A percentile compares a stretch with the other conserved stretches of the same genome.
These are phyloP conservation scores for Oreohelix idahoensis DNA, from an alignment of 1,140 invertebrate species.

Conservation along the genomic window DNA sequence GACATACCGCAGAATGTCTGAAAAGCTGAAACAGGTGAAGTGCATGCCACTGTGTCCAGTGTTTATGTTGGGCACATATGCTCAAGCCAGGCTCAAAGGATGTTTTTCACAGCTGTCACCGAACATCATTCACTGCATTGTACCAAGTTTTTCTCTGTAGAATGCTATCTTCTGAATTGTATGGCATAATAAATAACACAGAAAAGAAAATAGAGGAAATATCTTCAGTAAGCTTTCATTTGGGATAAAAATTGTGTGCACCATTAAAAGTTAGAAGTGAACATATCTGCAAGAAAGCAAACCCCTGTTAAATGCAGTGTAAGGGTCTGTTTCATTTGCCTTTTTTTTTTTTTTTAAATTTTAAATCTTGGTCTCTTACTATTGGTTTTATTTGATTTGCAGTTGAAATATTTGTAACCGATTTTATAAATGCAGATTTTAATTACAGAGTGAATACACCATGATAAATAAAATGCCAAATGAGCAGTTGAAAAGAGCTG, in stretches of 20 bases:
- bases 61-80: not conserved
- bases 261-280: no score
- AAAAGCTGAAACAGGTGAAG: constrained; percentile 1
- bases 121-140: not conserved
- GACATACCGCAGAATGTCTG: constrained; percentile 11
- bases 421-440: not conserved
- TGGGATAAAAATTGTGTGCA: no score
- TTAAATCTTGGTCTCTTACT: no score
- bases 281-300: not conserved
- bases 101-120: not conserved
- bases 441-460: no score
- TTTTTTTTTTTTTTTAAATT: not conserved
- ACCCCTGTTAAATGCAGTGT: not conserved
- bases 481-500: no score
- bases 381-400: not conserved
- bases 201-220: no score
- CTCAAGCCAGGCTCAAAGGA: not conserved
- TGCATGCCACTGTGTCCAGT: not conserved
- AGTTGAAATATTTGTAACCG: not conserved
- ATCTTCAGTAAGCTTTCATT: no score
- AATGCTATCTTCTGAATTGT: not conserved
- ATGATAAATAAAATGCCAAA: no score
- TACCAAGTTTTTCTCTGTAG: not conserved
- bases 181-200: not conserved
- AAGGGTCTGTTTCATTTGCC: not conserved